Conservation (phyloP, 2,797 vertebrate species). For the Xenentodon cancila region DNA sequence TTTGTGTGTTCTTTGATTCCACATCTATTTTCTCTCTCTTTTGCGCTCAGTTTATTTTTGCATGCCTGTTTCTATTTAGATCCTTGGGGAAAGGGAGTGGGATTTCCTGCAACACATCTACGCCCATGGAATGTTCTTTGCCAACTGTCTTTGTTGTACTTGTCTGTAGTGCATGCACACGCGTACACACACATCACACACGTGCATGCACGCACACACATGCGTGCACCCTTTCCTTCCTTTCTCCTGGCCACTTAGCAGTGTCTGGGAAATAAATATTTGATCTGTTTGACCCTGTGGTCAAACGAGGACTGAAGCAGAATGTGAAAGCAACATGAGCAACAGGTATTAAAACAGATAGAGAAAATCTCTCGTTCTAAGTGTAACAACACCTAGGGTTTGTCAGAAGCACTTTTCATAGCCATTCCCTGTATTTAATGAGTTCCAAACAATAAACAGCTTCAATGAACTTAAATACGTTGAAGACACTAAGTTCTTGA, state of each 20-base stretch:
- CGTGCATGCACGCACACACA: slow-evolving; percentile 21
- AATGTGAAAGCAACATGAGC: slow-evolving; percentile 26
- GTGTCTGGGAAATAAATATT: slow-evolving; percentile 34
- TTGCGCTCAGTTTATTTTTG: slow-evolving; percentile 47
- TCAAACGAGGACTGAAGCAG: slow-evolving; percentile 37
- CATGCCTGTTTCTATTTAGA: slow-evolving; percentile 54
- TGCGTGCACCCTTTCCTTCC: slow-evolving; percentile 67
- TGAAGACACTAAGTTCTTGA: background rate
- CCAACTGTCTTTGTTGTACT: slow-evolving; percentile 53
- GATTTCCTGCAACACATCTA: slow-evolving; percentile 81
- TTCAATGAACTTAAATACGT: background rate
- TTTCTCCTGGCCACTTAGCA: slow-evolving; percentile 30
- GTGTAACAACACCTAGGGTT: background rate
- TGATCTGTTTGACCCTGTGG: slow-evolving; percentile 54
- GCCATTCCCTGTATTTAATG: background rate
- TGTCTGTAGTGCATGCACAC: slow-evolving; percentile 28
- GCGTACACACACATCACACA: slow-evolving; percentile 25
- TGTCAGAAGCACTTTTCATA: background rate
- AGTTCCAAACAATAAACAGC: background rate
- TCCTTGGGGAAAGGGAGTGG: slow-evolving; percentile 81
- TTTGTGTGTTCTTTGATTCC: background rate
- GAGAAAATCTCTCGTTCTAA: background rate
- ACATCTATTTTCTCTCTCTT: slow-evolving; percentile 20
- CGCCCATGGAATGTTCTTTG: slow-evolving; percentile 74
- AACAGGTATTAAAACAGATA: slow-evolving; percentile 3